Conservation (phyloP, 2,113 vertebrate species). For the Sminthopsis crassicaudata region DNA sequence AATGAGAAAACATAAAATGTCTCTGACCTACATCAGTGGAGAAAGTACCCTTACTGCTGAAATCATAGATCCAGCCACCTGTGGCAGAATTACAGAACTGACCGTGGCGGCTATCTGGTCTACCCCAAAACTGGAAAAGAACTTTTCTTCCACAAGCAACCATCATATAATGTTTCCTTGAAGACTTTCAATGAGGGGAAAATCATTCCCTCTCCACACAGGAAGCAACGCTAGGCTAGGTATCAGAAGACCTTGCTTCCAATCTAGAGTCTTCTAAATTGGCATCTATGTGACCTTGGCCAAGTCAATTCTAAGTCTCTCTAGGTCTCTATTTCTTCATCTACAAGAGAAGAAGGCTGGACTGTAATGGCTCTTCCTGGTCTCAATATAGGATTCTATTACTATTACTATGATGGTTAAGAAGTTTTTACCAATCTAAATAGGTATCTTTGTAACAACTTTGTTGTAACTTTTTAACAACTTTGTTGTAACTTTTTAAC, state of each 20-base stretch:
- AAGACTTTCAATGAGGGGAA: background rate
- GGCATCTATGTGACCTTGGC: background rate
- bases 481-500: no score
- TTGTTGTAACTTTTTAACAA: no score
- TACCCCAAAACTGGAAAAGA: background rate
- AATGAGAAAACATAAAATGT: background rate
- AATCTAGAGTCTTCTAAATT: conserved; percentile 7
- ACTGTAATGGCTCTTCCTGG: background rate
- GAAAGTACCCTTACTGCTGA: background rate
- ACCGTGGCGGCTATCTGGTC: background rate
- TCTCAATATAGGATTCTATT: background rate
- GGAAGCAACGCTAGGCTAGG: background rate
- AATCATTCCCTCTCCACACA: background rate
- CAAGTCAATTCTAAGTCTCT: conserved; percentile 14
- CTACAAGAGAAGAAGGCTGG: background rate
- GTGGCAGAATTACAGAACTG: background rate
- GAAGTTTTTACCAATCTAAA: background rate
- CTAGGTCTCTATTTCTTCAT: background rate
- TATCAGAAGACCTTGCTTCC: background rate
- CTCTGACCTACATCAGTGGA: background rate
- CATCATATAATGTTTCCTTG: background rate
- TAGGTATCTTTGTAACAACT: background rate
- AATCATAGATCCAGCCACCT: background rate
- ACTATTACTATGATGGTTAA: background rate
- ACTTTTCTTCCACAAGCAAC: background rate